phyloP scores from a whole-genome alignment of 2,113 vertebrate species.

The Calyptomena viridis region DNA sequence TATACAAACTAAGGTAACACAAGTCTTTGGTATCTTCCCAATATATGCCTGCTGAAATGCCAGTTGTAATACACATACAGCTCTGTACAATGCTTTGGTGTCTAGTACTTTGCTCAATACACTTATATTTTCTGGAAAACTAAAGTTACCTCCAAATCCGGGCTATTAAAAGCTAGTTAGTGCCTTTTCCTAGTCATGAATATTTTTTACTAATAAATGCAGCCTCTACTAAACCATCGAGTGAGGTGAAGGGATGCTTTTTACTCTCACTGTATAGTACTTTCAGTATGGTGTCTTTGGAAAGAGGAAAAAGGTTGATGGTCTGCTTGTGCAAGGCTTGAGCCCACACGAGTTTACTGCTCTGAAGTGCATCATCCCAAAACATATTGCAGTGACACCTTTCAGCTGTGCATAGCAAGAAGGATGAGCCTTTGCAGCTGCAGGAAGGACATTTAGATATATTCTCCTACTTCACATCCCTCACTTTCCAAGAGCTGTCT shows the following conservation, averaged over 20 bases:
- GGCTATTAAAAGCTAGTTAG: neutral
- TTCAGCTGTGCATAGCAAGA: neutral
- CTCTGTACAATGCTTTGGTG: neutral
- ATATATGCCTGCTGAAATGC: neutral
- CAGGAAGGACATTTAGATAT: neutral
- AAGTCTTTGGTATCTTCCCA: neutral
- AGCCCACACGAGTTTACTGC: neutral
- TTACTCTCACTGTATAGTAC: neutral
- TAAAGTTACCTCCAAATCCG: neutral
- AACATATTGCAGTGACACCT: fast-evolving
- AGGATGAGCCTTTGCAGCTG: neutral
- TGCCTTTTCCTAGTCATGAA: neutral
- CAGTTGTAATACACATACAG: neutral
- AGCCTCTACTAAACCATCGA: neutral
- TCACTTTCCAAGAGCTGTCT: neutral
- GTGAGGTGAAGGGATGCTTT: neutral
- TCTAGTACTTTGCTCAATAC: neutral
- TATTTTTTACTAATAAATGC: neutral
- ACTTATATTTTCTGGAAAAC: neutral
- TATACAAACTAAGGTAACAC: neutral
- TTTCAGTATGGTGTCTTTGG: neutral
- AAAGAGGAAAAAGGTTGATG: neutral
- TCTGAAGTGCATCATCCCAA: neutral
- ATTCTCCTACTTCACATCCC: neutral
- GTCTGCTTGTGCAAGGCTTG: neutral